A percentile compares a stretch with the other conserved stretches of the same genome.
phyloP scores from a whole-genome alignment of 2,888 invertebrate species.

The Cotesia congregata region DNA sequence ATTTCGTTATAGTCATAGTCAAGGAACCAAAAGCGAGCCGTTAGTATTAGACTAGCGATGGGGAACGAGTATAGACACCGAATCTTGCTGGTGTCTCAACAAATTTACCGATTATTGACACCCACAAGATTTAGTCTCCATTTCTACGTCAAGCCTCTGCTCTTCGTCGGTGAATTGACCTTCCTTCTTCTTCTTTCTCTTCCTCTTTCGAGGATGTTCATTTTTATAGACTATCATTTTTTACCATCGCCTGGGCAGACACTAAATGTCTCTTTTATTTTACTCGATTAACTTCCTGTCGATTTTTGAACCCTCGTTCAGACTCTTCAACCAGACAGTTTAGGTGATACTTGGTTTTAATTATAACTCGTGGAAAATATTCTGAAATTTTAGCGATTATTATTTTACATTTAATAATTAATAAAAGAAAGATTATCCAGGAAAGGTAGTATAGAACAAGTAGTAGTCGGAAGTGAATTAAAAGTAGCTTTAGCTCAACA shows the following conservation, averaged over 20 bases:
- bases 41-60: background rate
- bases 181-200: background rate
- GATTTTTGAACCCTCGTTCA: conserved; percentile 1
- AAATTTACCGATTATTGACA: conserved; percentile 22
- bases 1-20: conserved; percentile 58
- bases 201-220: background rate
- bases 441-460: conserved; percentile 31
- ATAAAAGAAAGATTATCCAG: conserved; percentile 20
- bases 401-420: background rate
- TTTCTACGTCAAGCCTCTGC: conserved; percentile 25
- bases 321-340: too few species aligned
- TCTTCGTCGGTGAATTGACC: conserved; percentile 11
- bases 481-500: conserved; percentile 50
- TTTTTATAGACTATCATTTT: conserved; percentile 6
- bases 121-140: conserved; percentile 31
- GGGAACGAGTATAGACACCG: background rate
- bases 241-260: background rate
- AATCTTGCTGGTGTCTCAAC: conserved; percentile 19
- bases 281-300: conserved; percentile 7
- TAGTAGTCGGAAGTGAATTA: conserved; percentile 50
- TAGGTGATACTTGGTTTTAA: too few species aligned
- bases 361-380: too few species aligned
- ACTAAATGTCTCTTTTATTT: conserved; percentile 10
- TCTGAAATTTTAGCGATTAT: too few species aligned
- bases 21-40: background rate